These are phyloP conservation scores for Lucilia sericata DNA, from an alignment of 1,140 invertebrate species.

Conservation along the genomic window DNA sequence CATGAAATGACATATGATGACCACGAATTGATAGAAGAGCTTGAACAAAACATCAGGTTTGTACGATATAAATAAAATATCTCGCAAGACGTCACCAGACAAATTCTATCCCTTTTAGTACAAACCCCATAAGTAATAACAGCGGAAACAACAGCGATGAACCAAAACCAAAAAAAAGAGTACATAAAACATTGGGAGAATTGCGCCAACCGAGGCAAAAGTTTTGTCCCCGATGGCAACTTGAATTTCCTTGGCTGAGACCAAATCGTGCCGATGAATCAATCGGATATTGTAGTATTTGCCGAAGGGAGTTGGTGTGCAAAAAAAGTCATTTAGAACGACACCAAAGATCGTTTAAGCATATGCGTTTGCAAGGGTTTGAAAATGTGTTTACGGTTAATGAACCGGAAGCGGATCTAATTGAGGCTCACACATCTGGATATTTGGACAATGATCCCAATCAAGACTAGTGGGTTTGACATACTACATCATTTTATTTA, in stretches of 20 bases:
- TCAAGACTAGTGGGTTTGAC: not conserved
- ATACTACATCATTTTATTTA: not conserved
- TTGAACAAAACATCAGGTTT: not conserved
- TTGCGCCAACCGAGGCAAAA: constrained; percentile 43
- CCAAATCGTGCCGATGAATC: constrained; percentile 44
- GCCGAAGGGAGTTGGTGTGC: constrained; percentile 46
- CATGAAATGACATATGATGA: not conserved
- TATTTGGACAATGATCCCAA: constrained; percentile 43
- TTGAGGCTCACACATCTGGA: constrained; percentile 30
- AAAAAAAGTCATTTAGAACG: constrained; percentile 48
- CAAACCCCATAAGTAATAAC: not conserved
- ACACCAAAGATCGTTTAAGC: constrained; percentile 47
- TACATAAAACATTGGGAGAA: not conserved
- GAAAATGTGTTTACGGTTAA: constrained; percentile 38
- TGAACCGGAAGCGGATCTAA: constrained; percentile 24
- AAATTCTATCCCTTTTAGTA: not conserved
- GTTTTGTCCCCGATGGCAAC: constrained; percentile 44
- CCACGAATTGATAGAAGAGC: not conserved
- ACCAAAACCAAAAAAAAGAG: not conserved
- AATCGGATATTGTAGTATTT: constrained; percentile 46
- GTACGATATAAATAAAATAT: not conserved
- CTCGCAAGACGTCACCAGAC: not conserved
- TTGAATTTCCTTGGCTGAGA: constrained; percentile 47
- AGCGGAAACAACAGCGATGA: not conserved
- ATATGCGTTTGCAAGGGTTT: constrained; percentile 39